These are phyloP conservation scores for Peromyscus nudipes DNA, from an alignment of 2,797 vertebrate species.

Conservation along the genomic window DNA sequence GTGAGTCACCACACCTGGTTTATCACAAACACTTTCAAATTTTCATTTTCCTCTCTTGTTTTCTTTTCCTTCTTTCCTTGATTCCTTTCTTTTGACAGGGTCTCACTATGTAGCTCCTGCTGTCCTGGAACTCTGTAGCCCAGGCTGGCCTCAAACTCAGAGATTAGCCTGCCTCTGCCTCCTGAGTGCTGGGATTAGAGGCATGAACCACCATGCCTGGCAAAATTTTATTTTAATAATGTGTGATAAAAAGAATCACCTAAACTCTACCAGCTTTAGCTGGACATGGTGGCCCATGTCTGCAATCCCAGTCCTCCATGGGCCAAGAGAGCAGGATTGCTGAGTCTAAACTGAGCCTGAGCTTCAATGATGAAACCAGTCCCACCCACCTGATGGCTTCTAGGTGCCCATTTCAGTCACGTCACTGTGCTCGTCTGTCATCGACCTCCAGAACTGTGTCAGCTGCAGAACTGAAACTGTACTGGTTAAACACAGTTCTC, in stretches of 20 bases:
- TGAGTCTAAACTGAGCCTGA: background rate
- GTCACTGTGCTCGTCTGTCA: background rate
- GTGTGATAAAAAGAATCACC: background rate
- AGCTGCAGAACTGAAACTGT: slow-evolving; percentile 21
- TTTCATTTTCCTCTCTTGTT: background rate
- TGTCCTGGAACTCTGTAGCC: background rate
- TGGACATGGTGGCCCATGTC: background rate
- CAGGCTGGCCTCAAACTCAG: background rate
- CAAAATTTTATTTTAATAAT: background rate
- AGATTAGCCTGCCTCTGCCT: background rate
- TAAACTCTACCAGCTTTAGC: background rate
- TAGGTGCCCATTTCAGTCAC: background rate
- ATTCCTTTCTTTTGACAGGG: background rate
- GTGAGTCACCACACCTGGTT: background rate
- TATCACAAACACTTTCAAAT: background rate
- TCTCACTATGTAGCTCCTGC: background rate
- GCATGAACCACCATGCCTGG: background rate
- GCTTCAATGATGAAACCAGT: background rate
- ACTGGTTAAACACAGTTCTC: background rate
- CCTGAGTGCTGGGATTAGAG: background rate
- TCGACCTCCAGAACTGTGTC: background rate
- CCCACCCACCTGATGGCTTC: background rate
- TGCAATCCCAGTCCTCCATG: background rate
- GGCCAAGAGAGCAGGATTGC: background rate
- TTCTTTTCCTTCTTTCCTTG: too few relatives aligned